phyloP scores from a whole-genome alignment of 2,888 invertebrate species.

The Parasteatoda lunata region DNA sequence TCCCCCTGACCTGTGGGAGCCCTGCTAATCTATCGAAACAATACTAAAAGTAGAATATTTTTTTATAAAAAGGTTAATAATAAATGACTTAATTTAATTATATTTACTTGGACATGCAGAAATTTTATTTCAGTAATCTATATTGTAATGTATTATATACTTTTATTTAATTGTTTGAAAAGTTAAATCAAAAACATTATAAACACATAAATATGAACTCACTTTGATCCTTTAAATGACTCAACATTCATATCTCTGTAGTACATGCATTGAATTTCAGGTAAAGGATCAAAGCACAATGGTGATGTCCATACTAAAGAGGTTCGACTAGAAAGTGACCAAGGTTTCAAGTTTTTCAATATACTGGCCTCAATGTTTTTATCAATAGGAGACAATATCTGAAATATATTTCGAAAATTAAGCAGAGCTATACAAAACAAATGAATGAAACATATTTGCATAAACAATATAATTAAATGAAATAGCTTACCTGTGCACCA shows the following conservation, averaged over 20 bases:
- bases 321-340: constrained; percentile 85
- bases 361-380: constrained; percentile 87
- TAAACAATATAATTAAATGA: constrained; percentile 19
- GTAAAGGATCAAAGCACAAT: constrained; percentile 82
- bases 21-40: too few species aligned
- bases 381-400: constrained; percentile 95
- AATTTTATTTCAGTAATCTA: too few species aligned
- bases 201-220: neutral
- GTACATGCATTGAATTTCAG: constrained; percentile 82
- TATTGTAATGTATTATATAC: too few species aligned
- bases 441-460: neutral
- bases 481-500: constrained; percentile 82
- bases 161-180: too few species aligned
- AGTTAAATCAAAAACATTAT: too few species aligned
- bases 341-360: constrained; percentile 84
- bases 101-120: too few species aligned
- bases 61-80: too few species aligned
- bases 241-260: constrained; percentile 77
- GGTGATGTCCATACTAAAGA: constrained; percentile 77
- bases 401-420: constrained; percentile 55
- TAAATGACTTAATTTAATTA: too few species aligned
- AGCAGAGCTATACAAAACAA: constrained; percentile 3
- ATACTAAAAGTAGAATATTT: too few species aligned
- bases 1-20: too few species aligned
- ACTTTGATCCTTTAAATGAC: neutral